Evolutionary conservation across 2,888 invertebrate species (phyloP).

Genomic region (Hyles lineata): DNA sequence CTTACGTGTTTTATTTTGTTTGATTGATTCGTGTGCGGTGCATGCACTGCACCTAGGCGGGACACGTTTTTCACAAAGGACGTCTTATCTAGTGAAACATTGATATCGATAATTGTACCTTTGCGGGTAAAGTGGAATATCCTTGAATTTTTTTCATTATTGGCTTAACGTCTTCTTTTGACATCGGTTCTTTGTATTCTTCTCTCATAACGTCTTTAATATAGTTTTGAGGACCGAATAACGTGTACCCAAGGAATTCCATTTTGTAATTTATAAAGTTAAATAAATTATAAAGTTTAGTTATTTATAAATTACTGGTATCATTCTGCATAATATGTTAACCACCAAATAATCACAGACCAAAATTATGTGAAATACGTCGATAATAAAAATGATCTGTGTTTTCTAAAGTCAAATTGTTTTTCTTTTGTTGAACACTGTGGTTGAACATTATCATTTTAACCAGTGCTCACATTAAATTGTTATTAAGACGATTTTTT

Average conservation of each 20-base stretch:
- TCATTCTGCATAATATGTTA: background rate
- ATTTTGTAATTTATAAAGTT: conserved; percentile 49
- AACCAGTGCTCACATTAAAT: background rate
- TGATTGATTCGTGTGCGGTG: too few species aligned
- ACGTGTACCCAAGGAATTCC: conserved; percentile 83
- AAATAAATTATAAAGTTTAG: background rate
- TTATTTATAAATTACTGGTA: background rate
- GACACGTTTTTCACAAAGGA: too few species aligned
- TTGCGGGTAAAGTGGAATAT: conserved; percentile 61
- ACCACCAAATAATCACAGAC: background rate
- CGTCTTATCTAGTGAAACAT: background rate
- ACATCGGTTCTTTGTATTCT: conserved; percentile 76
- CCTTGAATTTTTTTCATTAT: conserved; percentile 64
- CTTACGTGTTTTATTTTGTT: too few species aligned
- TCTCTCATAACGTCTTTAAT: conserved; percentile 73
- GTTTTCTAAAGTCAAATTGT: background rate
- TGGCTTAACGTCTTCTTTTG: conserved; percentile 63
- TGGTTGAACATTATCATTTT: background rate
- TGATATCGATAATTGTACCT: conserved; percentile 42
- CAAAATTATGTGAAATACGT: too few species aligned
- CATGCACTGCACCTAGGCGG: too few species aligned
- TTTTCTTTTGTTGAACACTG: background rate
- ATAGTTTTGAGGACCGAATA: conserved; percentile 78
- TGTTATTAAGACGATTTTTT: background rate
- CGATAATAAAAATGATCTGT: too few species aligned